Evolutionary conservation across 2,888 invertebrate species (phyloP).

Genomic region (Tortricodes alternella): DNA sequence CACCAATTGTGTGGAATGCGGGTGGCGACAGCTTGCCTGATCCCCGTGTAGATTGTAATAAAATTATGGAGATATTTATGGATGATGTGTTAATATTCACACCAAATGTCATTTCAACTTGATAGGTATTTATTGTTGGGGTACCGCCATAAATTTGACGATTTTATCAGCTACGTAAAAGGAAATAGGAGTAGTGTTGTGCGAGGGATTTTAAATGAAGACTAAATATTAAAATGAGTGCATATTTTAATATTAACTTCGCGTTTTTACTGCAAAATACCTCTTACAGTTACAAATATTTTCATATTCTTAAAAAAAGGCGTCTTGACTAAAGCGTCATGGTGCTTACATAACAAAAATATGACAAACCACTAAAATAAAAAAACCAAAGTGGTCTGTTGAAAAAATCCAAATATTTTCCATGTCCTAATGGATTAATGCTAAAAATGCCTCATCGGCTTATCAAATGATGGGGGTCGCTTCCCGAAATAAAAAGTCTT

Average conservation of each 20-base stretch:
- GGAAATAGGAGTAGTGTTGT: conserved; percentile 12
- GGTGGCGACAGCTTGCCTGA: conserved; percentile 76
- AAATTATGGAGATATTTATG: conserved; percentile 61
- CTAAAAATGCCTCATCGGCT: conserved; percentile 73
- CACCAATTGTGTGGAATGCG: conserved; percentile 80
- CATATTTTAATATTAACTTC: too few relatives aligned
- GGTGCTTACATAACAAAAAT: background rate
- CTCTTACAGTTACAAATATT: too few relatives aligned
- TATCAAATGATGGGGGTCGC: conserved; percentile 77
- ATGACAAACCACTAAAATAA: background rate
- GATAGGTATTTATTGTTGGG: conserved; percentile 30
- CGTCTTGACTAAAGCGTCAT: too few relatives aligned
- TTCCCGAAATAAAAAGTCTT: conserved; percentile 74
- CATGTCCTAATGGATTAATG: conserved; percentile 68
- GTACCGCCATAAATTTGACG: conserved; percentile 29
- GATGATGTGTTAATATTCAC: conserved; percentile 52
- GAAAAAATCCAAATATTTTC: conserved; percentile 61
- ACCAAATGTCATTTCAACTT: conserved; percentile 38
- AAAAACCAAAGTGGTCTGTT: conserved; percentile 12
- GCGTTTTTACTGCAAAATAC: too few relatives aligned
- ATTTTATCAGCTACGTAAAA: conserved; percentile 27
- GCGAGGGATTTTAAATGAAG: background rate
- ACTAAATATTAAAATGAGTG: too few relatives aligned
- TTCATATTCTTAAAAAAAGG: too few relatives aligned
- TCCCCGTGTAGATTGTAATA: conserved; percentile 71